Evolutionary conservation across 1,140 invertebrate genomes (phyloP).

Genomic region (Drosophila littoralis): DNA sequence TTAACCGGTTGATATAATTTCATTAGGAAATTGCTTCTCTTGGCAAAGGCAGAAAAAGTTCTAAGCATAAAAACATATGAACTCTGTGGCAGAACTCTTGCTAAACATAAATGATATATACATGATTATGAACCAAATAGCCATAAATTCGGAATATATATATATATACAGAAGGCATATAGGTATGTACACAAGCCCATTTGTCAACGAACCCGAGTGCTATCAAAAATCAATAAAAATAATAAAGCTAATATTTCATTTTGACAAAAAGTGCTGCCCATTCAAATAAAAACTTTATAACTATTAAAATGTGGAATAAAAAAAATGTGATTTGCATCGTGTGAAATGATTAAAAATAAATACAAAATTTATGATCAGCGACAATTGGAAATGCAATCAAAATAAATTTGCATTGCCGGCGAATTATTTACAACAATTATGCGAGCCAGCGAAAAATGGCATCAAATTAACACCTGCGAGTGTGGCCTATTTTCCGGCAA

Average conservation of each 20-base stretch:
- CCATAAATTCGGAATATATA: conserved; percentile 2
- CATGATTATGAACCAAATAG: neutral
- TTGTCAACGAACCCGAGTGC: neutral
- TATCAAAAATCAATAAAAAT: conserved; percentile 11
- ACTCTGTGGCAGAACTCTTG: neutral
- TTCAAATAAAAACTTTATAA: conserved; percentile 13
- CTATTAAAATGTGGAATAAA: neutral
- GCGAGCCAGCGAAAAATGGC: conserved; percentile 25
- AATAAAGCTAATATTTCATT: neutral
- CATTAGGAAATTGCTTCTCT: neutral
- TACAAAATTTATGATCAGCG: conserved; percentile 7
- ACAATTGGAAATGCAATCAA: conserved; percentile 26
- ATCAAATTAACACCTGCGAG: conserved; percentile 41
- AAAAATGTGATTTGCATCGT: conserved; percentile 12
- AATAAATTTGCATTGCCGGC: conserved; percentile 43
- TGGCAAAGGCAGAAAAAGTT: neutral
- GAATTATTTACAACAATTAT: conserved; percentile 44
- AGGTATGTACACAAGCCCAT: neutral
- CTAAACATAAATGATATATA: neutral
- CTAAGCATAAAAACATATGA: neutral
- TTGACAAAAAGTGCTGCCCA: conserved; percentile 15
- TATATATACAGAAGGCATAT: neutral
- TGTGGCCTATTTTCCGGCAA: conserved; percentile 37
- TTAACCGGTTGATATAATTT: too few relatives aligned
- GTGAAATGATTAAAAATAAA: neutral